A percentile compares a stretch with the other conserved stretches of the same genome.
These are phyloP conservation scores for Manis pentadactyla DNA, from an alignment of 2,797 vertebrate species.

Conservation along the genomic window DNA sequence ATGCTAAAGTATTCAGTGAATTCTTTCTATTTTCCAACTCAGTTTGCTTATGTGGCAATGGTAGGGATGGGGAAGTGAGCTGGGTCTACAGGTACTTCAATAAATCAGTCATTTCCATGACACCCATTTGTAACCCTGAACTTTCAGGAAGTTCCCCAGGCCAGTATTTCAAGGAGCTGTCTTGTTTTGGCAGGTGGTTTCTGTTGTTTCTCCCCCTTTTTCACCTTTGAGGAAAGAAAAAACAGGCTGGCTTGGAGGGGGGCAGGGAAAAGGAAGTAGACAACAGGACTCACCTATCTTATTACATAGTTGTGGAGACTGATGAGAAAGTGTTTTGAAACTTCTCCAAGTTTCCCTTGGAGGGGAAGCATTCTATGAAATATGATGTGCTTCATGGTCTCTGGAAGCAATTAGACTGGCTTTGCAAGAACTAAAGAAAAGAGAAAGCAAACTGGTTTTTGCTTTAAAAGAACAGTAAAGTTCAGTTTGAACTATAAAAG, in stretches of 20 bases:
- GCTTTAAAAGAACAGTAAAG: constrained; percentile 27
- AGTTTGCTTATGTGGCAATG: not conserved
- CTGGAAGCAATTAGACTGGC: not conserved
- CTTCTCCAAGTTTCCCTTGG: not conserved
- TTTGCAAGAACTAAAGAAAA: constrained; percentile 27
- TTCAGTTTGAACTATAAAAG: not conserved
- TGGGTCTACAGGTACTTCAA: not conserved
- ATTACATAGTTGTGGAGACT: not conserved
- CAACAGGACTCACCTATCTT: not conserved
- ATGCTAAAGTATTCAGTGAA: not conserved
- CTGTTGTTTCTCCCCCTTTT: not conserved
- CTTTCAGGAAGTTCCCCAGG: not conserved
- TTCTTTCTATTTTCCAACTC: not conserved
- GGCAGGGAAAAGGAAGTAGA: not conserved
- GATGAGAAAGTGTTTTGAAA: constrained; percentile 36
- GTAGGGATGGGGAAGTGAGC: not conserved
- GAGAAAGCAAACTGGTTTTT: not conserved
- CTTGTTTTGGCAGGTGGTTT: not conserved
- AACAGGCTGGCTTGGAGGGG: not conserved
- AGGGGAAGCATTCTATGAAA: not conserved
- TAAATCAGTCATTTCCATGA: not conserved
- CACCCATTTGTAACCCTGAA: not conserved
- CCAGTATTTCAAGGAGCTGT: not conserved
- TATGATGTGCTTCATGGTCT: not conserved
- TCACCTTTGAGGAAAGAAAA: not conserved